Percentiles rank a stretch among this genome's conserved stretches.
Evolutionary conservation across 2,113 vertebrate genomes (phyloP).

Genomic region (Propithecus coquereli): DNA sequence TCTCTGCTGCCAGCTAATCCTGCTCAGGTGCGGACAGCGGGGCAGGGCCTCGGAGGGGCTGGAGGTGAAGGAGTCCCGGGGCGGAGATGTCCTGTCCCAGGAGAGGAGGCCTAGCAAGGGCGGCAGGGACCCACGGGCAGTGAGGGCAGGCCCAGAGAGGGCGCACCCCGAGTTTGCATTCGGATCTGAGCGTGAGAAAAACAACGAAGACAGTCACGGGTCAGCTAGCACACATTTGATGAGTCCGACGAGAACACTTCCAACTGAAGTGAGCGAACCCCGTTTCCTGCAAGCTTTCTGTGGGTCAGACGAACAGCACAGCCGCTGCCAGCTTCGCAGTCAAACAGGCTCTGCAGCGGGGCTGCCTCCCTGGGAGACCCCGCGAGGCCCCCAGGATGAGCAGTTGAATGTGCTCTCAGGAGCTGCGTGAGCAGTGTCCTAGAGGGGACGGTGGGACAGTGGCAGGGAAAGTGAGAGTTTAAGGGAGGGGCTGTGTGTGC

Average conservation of each 20-base stretch:
- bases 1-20: background rate
- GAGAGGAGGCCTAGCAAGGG: background rate
- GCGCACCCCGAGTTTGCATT: background rate
- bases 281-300: background rate
- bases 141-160: background rate
- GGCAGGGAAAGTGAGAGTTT: rapidly evolving
- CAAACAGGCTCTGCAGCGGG: background rate
- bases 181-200: background rate
- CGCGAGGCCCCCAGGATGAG: background rate
- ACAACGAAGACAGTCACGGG: background rate
- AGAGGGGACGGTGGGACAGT: background rate
- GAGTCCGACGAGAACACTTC: background rate
- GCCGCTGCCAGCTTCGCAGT: background rate
- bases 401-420: background rate
- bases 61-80: background rate
- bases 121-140: rapidly evolving
- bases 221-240: background rate
- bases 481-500: background rate
- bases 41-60: background rate
- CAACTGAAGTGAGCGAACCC: background rate
- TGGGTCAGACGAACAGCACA: background rate
- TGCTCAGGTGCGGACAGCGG: background rate
- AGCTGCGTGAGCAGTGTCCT: background rate
- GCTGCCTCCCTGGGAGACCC: background rate
- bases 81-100: background rate